Evolutionary conservation across 1,140 invertebrate genomes (phyloP).

Genomic region (Aphelinus certus): DNA sequence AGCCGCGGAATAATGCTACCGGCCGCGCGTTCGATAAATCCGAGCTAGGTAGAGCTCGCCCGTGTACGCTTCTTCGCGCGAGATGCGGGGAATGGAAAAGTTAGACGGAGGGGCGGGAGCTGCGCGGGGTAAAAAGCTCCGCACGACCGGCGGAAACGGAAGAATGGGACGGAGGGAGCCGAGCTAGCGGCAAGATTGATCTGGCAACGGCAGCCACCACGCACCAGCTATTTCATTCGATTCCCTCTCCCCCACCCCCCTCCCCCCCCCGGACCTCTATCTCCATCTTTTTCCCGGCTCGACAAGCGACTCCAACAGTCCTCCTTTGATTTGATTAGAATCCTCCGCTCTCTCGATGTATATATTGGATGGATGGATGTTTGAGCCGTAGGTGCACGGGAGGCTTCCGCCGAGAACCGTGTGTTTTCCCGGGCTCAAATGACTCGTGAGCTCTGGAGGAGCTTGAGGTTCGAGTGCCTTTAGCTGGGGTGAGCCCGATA

Average conservation of each 20-base stretch:
- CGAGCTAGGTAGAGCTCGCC: conserved; percentile 17
- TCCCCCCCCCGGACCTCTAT: conserved; percentile 18
- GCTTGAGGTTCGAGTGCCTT: background rate
- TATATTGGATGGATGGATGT: background rate
- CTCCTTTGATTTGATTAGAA: conserved; percentile 38
- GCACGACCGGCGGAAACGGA: conserved; percentile 16
- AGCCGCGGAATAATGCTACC: conserved; percentile 51
- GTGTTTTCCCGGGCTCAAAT: conserved; percentile 17
- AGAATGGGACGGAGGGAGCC: conserved; percentile 49
- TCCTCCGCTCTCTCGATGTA: background rate
- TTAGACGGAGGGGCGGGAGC: conserved; percentile 34
- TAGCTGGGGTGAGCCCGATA: no score
- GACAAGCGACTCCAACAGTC: background rate
- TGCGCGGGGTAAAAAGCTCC: conserved; percentile 48
- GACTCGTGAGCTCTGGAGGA: conserved; percentile 7
- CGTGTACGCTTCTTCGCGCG: conserved; percentile 16
- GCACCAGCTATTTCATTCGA: conserved; percentile 53
- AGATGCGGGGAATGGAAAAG: conserved; percentile 1
- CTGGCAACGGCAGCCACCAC: conserved; percentile 41
- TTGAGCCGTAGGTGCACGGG: background rate
- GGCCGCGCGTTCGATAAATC: conserved; percentile 51
- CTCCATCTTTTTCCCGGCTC: background rate
- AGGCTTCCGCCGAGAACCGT: conserved; percentile 8
- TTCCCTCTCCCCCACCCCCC: conserved; percentile 47
- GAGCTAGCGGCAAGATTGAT: conserved; percentile 58